These are phyloP conservation scores for Otolemur garnettii DNA, from an alignment of 2,113 vertebrate species.

Conservation along the genomic window DNA sequence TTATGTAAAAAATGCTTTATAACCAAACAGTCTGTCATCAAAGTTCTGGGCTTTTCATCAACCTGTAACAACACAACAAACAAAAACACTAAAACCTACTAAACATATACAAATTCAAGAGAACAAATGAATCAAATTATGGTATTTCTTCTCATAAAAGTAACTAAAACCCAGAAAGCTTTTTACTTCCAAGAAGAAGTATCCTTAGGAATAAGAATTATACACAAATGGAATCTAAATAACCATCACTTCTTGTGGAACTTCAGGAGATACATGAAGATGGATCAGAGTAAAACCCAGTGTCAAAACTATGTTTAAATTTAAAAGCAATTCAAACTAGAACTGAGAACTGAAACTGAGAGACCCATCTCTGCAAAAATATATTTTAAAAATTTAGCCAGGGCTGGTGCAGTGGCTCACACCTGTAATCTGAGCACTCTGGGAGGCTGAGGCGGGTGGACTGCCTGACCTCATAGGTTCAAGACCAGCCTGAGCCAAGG, in stretches of 20 bases:
- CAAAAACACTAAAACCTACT: constrained; percentile 39
- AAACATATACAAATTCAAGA: constrained; percentile 51
- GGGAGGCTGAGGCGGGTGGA: too few relatives aligned
- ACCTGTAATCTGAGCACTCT: too few relatives aligned
- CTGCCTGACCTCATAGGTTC: too few relatives aligned
- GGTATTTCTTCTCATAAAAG: constrained; percentile 20
- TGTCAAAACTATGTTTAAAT: constrained; percentile 52
- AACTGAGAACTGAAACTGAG: constrained; percentile 1
- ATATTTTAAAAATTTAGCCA: too few relatives aligned
- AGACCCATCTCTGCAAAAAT: too few relatives aligned
- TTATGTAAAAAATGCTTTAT: constrained; percentile 87
- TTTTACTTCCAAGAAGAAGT: constrained; percentile 34
- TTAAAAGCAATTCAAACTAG: constrained; percentile 31
- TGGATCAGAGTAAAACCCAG: constrained; percentile 22
- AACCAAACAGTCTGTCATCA: constrained; percentile 75
- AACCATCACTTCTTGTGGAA: constrained; percentile 10
- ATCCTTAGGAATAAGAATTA: constrained; percentile 20
- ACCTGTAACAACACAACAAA: constrained; percentile 82
- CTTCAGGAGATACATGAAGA: neutral
- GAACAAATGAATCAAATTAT: constrained; percentile 47
- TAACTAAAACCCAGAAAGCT: constrained; percentile 15
- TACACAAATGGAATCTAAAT: constrained; percentile 7
- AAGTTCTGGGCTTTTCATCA: constrained; percentile 72
- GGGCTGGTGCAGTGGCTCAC: too few relatives aligned
- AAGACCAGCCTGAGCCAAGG: too few relatives aligned